phyloP scores from a whole-genome alignment of 2,113 vertebrate genomes.

The Megaceryle maxima region DNA sequence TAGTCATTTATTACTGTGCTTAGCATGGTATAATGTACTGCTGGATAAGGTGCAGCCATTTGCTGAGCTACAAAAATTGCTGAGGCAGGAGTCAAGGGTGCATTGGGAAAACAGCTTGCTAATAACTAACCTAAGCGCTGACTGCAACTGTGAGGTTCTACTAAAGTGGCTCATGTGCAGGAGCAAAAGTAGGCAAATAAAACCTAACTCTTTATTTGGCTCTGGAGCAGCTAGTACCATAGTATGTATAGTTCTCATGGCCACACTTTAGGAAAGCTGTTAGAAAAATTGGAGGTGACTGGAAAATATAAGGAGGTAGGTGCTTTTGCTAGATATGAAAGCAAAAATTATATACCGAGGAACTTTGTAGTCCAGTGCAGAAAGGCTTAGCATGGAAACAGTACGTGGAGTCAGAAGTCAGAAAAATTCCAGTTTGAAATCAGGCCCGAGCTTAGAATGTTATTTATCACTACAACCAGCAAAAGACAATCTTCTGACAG shows the following conservation, averaged over 20 bases:
- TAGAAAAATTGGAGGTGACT: not conserved
- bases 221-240: not conserved
- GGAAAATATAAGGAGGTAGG: not conserved
- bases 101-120: not conserved
- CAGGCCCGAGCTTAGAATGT: not conserved
- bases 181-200: not conserved
- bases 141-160: not conserved
- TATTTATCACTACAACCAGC: not conserved
- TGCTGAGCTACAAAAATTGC: not conserved
- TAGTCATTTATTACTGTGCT: not conserved
- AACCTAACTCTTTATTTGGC: not conserved
- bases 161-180: not conserved
- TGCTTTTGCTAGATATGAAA: not conserved
- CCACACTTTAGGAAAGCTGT: not conserved
- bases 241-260: not conserved
- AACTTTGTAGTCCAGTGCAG: not conserved
- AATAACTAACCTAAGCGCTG: not conserved
- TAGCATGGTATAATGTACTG: not conserved
- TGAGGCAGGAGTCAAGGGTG: not conserved
- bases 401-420: not conserved
- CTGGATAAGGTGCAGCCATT: not conserved
- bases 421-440: not conserved
- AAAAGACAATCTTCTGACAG: not conserved
- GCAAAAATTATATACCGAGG: not conserved
- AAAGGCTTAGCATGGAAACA: not conserved